These are phyloP conservation scores for Magallana ariakensis DNA, from an alignment of 1,140 invertebrate species.

Conservation along the genomic window DNA sequence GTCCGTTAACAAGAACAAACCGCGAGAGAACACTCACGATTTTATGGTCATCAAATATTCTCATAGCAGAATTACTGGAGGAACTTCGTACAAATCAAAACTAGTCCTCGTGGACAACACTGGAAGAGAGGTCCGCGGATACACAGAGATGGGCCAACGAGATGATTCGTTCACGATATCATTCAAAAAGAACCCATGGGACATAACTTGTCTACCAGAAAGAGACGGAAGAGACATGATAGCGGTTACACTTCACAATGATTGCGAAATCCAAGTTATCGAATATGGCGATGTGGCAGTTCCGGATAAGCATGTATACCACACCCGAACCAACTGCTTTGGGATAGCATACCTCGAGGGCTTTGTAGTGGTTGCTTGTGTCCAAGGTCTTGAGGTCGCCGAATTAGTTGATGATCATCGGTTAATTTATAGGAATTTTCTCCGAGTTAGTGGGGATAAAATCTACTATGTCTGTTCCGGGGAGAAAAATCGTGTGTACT, in stretches of 20 bases:
- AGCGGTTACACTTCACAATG: slow-evolving; percentile 37
- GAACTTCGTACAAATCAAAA: not conserved
- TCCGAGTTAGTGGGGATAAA: slow-evolving; percentile 35
- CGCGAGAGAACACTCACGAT: slow-evolving; percentile 40
- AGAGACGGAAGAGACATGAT: slow-evolving; percentile 24
- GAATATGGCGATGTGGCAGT: slow-evolving; percentile 41
- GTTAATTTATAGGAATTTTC: slow-evolving; percentile 21
- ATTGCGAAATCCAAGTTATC: slow-evolving; percentile 39
- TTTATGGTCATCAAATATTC: slow-evolving; percentile 52
- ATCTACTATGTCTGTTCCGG: slow-evolving; percentile 45
- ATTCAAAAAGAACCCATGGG: slow-evolving; percentile 44
- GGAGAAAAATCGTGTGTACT: slow-evolving; percentile 50
- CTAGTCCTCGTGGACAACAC: slow-evolving; percentile 46
- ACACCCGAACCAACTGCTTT: slow-evolving; percentile 45
- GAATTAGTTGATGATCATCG: slow-evolving; percentile 45
- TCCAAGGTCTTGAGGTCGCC: slow-evolving; percentile 38
- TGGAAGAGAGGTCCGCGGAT: slow-evolving; percentile 45
- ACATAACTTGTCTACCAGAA: slow-evolving; percentile 37
- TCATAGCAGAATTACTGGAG: slow-evolving; percentile 52
- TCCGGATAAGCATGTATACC: slow-evolving; percentile 27
- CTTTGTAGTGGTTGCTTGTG: slow-evolving; percentile 42
- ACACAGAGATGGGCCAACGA: slow-evolving; percentile 43
- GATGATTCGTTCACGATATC: slow-evolving; percentile 35
- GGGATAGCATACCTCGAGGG: slow-evolving; percentile 50
- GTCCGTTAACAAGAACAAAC: slow-evolving; percentile 33